These are phyloP conservation scores for Beroe forskalii DNA, from an alignment of 37 sponge, comb jelly and placozoan species.

Conservation along the genomic window DNA sequence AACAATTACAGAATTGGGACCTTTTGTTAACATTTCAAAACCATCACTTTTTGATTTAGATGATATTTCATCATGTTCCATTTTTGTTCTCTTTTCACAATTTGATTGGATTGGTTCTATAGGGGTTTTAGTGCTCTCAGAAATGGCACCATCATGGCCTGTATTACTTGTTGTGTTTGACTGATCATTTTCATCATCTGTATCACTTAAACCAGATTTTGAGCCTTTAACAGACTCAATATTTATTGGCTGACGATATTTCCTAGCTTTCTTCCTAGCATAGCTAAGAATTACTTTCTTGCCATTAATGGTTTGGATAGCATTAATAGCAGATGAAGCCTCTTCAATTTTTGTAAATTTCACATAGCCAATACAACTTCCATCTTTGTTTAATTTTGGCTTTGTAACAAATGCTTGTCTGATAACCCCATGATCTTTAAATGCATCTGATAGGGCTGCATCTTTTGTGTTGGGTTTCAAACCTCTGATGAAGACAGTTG, in stretches of 20 bases:
- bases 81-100: neutral
- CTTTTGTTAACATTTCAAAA: neutral
- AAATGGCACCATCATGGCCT: neutral
- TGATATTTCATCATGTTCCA: neutral
- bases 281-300: slow-evolving; percentile 4
- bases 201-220: slow-evolving; percentile 27
- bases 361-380: slow-evolving; percentile 4
- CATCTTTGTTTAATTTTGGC: neutral
- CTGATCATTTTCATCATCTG: slow-evolving; percentile 6
- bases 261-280: slow-evolving; percentile 14
- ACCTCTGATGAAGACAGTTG: slow-evolving; percentile 44
- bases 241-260: slow-evolving; percentile 2
- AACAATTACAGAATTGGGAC: neutral
- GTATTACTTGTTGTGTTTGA: neutral
- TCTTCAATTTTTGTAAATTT: slow-evolving; percentile 49
- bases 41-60: neutral
- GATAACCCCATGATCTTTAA: neutral
- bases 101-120: neutral
- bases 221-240: neutral
- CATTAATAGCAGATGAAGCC: slow-evolving; percentile 2
- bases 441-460: neutral
- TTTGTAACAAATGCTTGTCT: slow-evolving; percentile 31
- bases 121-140: neutral
- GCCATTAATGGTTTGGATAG: neutral
- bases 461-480: neutral